phyloP scores from a whole-genome alignment of 2,888 invertebrate genomes.

The Eubasilissa splendida region DNA sequence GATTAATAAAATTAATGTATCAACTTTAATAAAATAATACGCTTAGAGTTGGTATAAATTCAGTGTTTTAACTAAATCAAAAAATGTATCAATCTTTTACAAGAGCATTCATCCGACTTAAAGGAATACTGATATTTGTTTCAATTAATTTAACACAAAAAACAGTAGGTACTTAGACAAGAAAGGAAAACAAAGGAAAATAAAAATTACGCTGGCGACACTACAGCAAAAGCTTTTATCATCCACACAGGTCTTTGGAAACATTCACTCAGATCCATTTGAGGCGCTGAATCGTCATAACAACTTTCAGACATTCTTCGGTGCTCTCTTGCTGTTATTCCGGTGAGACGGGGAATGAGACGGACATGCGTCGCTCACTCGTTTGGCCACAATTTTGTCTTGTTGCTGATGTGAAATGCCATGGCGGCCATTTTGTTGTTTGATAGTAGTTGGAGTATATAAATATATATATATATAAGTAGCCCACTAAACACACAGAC shows the following conservation, averaged over 20 bases:
- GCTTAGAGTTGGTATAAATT: no score
- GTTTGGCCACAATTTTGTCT: slow-evolving; percentile 52
- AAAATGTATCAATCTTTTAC: no score
- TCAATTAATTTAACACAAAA: background rate
- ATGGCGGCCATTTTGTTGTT: slow-evolving; percentile 52
- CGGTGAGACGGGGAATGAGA: slow-evolving; percentile 77
- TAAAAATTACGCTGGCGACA: background rate
- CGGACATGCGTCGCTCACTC: slow-evolving; percentile 55
- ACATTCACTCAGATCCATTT: slow-evolving; percentile 89
- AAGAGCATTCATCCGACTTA: no score
- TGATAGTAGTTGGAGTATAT: slow-evolving; percentile 18
- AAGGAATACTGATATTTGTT: no score
- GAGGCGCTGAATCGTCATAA: slow-evolving; percentile 94
- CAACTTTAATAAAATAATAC: no score
- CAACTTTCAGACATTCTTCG: slow-evolving; percentile 95
- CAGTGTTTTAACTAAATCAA: no score
- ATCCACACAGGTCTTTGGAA: slow-evolving; percentile 88
- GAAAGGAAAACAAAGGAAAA: background rate
- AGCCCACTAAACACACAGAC: slow-evolving; percentile 14
- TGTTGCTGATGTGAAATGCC: slow-evolving; percentile 54
- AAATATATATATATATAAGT: slow-evolving; percentile 22
- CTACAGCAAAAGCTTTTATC: slow-evolving; percentile 4
- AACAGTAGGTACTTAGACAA: background rate
- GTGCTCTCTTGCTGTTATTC: slow-evolving; percentile 92
- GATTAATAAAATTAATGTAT: no score